phyloP scores from a whole-genome alignment of 2,113 vertebrate genomes.

The Caloenas nicobarica region DNA sequence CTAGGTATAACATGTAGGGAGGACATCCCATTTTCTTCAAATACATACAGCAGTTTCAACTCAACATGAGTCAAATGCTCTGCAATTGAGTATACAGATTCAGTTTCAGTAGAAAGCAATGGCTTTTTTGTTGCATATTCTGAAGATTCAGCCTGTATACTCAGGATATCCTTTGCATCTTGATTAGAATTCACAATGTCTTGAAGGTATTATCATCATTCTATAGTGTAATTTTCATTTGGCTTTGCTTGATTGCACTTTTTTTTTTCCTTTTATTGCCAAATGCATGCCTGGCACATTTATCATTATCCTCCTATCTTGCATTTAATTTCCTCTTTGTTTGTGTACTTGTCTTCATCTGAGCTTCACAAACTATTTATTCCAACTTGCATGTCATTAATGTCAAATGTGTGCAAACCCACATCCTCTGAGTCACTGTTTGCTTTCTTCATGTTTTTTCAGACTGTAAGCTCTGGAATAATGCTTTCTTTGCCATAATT shows the following conservation, averaged over 20 bases:
- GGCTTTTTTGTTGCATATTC: not conserved
- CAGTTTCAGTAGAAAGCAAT: not conserved
- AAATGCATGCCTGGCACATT: not conserved
- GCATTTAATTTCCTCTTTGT: slow-evolving; percentile 20
- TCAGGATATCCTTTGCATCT: not conserved
- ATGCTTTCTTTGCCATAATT: not conserved
- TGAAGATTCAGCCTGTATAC: not conserved
- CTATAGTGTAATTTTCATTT: not conserved
- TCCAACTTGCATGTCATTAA: slow-evolving; percentile 11
- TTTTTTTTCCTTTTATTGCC: not conserved
- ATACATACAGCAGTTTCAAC: not conserved
- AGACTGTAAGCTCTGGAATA: not conserved
- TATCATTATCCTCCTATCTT: not conserved
- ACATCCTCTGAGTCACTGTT: not conserved
- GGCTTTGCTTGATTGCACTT: not conserved
- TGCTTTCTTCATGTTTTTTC: not conserved
- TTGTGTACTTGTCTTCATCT: slow-evolving; percentile 7
- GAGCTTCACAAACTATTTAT: slow-evolving; percentile 7
- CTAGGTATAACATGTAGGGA: not conserved
- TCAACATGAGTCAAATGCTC: not conserved
- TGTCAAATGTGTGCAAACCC: not conserved
- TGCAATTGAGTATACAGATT: not conserved
- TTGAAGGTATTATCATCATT: not conserved
- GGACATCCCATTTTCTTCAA: not conserved
- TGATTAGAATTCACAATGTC: not conserved